phyloP scores from a whole-genome alignment of 1,140 invertebrate genomes.

The Leptopilina boulardi region DNA sequence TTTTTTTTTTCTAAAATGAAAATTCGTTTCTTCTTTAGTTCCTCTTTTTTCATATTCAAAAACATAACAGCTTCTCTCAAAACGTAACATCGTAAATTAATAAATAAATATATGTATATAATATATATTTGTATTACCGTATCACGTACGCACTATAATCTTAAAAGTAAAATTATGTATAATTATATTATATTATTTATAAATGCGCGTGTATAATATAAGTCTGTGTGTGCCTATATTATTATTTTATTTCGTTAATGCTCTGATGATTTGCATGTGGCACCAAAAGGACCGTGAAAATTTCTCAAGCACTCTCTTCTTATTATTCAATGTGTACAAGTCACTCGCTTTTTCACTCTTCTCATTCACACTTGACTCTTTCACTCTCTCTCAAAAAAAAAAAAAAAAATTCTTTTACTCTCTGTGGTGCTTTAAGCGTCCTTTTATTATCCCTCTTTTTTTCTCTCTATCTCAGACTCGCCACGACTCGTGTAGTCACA shows the following conservation, averaged over 20 bases:
- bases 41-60: conserved; percentile 50
- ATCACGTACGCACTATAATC: conserved; percentile 33
- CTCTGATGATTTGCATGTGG: conserved; percentile 69
- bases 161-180: conserved; percentile 27
- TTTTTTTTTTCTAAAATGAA: conserved; percentile 57
- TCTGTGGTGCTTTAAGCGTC: conserved; percentile 31
- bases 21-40: conserved; percentile 62
- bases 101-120: conserved; percentile 70
- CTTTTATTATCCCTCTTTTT: conserved; percentile 30
- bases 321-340: conserved; percentile 34
- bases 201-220: conserved; percentile 54
- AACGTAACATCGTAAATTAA: conserved; percentile 71
- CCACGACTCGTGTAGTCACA: conserved; percentile 27
- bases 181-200: conserved; percentile 52
- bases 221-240: conserved; percentile 56
- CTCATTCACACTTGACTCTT: conserved; percentile 2
- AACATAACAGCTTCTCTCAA: conserved; percentile 63
- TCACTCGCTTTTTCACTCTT: conserved; percentile 22
- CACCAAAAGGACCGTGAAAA: conserved; percentile 38
- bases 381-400: not conserved
- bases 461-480: conserved; percentile 28
- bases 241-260: conserved; percentile 67
- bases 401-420: not conserved
- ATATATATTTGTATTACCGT: conserved; percentile 48
- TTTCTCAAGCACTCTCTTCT: not conserved